Evolutionary conservation across 2,113 vertebrate species (phyloP).

Genomic region (Holacanthus passer): DNA sequence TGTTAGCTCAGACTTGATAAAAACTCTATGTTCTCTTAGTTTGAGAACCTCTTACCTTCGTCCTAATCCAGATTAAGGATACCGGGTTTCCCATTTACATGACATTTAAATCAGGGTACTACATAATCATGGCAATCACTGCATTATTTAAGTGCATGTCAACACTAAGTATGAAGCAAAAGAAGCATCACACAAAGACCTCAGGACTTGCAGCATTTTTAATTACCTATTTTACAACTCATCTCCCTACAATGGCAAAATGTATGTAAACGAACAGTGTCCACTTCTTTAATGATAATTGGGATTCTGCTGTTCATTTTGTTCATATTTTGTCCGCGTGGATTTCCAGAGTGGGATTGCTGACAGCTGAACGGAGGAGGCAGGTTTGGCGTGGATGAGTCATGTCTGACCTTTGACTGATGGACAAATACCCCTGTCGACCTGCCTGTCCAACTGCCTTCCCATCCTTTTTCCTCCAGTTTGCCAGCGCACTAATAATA

Average conservation of each 20-base stretch:
- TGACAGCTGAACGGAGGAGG: slow-evolving; percentile 43
- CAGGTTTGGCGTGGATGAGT: slow-evolving; percentile 44
- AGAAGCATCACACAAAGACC: neutral
- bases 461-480: slow-evolving; percentile 30
- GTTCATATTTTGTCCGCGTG: slow-evolving; percentile 6
- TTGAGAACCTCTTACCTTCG: neutral
- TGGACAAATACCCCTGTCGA: slow-evolving; percentile 37
- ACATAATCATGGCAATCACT: neutral
- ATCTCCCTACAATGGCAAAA: neutral
- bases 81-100: neutral
- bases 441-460: slow-evolving; percentile 44
- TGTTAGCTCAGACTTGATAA: neutral
- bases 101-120: neutral
- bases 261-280: neutral
- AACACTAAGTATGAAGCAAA: neutral
- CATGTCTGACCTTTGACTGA: slow-evolving; percentile 58
- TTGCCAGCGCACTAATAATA: slow-evolving; percentile 31
- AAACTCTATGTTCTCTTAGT: neutral
- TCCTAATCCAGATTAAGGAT: neutral
- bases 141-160: neutral
- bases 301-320: neutral
- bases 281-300: neutral
- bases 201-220: neutral
- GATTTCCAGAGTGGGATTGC: slow-evolving; percentile 9
- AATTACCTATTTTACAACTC: neutral